Conservation (phyloP, 2,888 invertebrate species). For the Eilema caniola region DNA sequence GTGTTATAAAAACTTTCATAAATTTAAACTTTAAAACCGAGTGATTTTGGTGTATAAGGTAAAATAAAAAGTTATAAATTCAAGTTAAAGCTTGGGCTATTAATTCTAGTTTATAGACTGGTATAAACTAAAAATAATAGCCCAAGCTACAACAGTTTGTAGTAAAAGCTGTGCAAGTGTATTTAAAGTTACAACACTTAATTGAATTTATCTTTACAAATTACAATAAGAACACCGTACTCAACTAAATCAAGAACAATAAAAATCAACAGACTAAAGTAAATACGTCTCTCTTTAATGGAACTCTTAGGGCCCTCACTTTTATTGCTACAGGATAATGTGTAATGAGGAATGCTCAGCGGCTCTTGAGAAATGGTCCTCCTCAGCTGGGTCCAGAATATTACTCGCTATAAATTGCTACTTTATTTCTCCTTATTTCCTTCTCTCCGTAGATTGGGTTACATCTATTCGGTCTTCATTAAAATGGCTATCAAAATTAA, state of each 20-base stretch:
- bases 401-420: slow-evolving; percentile 46
- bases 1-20: not conserved
- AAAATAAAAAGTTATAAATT: not conserved
- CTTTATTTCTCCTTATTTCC: slow-evolving; percentile 23
- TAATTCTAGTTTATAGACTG: not conserved
- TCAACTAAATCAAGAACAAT: slow-evolving; percentile 1
- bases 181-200: not conserved
- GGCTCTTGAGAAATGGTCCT: slow-evolving; percentile 10
- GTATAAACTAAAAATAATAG: no score
- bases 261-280: slow-evolving; percentile 14
- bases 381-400: slow-evolving; percentile 30
- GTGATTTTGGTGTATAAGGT: not conserved
- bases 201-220: not conserved
- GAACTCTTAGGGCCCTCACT: slow-evolving; percentile 8
- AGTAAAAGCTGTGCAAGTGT: no score
- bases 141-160: no score
- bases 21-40: not conserved
- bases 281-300: slow-evolving; percentile 9
- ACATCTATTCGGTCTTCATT: slow-evolving; percentile 30
- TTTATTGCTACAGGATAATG: slow-evolving; percentile 18
- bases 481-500: slow-evolving; percentile 12
- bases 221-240: not conserved
- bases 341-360: slow-evolving; percentile 15
- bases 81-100: no score
- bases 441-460: slow-evolving; percentile 37